phyloP scores from a whole-genome alignment of 92 coral and sea anemone genomes.

The Epizoanthus rinbou region DNA sequence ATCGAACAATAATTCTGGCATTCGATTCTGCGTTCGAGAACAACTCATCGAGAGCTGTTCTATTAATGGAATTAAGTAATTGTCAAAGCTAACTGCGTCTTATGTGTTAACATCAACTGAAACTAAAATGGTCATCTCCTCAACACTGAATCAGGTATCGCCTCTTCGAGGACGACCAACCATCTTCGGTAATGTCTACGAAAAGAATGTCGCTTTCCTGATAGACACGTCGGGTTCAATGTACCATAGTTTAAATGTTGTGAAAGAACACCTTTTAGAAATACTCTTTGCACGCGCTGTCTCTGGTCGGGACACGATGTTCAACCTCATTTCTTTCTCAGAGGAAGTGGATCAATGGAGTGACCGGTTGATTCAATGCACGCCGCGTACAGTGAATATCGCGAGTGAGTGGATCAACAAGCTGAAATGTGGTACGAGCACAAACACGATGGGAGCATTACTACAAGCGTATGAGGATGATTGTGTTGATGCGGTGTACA shows the following conservation, averaged over 20 bases:
- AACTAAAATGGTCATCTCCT: conserved; percentile 67
- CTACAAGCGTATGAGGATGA: conserved; percentile 89
- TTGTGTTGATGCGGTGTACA: conserved; percentile 86
- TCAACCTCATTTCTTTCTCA: conserved; percentile 85
- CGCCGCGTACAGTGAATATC: conserved; percentile 82
- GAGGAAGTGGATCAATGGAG: conserved; percentile 90
- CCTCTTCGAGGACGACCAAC: conserved; percentile 75
- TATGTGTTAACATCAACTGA: not conserved
- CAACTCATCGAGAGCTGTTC: conserved; percentile 23
- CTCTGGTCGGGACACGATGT: conserved; percentile 89
- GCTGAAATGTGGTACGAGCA: conserved; percentile 88
- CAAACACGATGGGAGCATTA: conserved; percentile 94
- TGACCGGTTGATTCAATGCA: conserved; percentile 78
- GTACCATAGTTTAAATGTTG: conserved; percentile 88
- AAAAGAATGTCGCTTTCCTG: conserved; percentile 82
- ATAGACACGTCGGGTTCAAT: conserved; percentile 96
- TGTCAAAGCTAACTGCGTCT: not conserved
- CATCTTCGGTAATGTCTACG: conserved; percentile 88
- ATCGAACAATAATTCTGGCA: not conserved
- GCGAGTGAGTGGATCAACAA: conserved; percentile 87
- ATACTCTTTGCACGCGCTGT: conserved; percentile 83
- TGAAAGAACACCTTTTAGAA: conserved; percentile 88
- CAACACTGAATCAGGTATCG: conserved; percentile 61
- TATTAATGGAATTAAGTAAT: not conserved
- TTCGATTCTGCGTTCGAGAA: conserved; percentile 19